phyloP scores from a whole-genome alignment of 1,140 invertebrate genomes.

The Nasonia vitripennis region DNA sequence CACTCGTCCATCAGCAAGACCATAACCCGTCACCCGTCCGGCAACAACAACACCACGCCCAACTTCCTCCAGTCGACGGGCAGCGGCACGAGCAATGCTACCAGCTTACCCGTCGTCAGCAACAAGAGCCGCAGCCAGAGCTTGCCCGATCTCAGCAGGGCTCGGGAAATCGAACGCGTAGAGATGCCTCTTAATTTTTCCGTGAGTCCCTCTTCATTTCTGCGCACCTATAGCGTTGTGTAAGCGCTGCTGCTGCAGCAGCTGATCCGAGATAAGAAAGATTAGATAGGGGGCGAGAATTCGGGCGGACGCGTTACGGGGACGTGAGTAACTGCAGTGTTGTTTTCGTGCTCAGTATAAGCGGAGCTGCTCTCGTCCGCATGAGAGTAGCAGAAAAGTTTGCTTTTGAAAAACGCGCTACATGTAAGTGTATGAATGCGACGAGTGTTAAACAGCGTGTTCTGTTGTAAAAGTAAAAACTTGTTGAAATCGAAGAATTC shows the following conservation, averaged over 20 bases:
- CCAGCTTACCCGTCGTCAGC: constrained; percentile 37
- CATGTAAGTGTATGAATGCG: too few relatives aligned
- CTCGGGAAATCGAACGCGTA: constrained; percentile 58
- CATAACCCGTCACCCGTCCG: constrained; percentile 82
- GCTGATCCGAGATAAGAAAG: background rate
- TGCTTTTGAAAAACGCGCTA: too few relatives aligned
- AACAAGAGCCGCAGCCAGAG: constrained; percentile 67
- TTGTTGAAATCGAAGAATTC: background rate
- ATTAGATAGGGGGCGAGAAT: constrained; percentile 8
- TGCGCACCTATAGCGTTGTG: background rate
- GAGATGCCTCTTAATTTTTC: constrained; percentile 70
- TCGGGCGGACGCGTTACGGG: background rate
- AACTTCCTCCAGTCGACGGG: constrained; percentile 61
- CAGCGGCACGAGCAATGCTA: constrained; percentile 32
- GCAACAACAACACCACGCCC: constrained; percentile 83
- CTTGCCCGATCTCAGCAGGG: constrained; percentile 67
- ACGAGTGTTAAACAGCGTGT: too few relatives aligned
- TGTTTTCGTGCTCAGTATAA: background rate
- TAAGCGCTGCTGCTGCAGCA: background rate
- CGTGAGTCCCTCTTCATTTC: constrained; percentile 56
- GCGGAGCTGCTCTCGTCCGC: background rate
- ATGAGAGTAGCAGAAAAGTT: too few relatives aligned
- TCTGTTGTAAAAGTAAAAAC: too few relatives aligned
- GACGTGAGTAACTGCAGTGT: background rate
- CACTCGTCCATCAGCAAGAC: constrained; percentile 68